These are phyloP conservation scores for Porites divaricata DNA, from an alignment of 92 coral and sea anemone genomes.

Conservation along the genomic window DNA sequence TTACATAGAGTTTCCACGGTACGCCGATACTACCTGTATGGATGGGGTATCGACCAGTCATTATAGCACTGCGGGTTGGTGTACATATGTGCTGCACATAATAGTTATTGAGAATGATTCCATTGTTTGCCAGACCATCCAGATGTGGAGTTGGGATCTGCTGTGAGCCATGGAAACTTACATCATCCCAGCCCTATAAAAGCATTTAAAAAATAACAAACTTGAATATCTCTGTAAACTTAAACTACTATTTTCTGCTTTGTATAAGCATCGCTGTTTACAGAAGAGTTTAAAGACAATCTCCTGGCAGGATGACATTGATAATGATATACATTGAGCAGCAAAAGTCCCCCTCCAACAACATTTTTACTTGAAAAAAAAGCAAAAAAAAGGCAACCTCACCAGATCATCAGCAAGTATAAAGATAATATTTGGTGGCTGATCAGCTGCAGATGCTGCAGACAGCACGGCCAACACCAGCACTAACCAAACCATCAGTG, in stretches of 20 bases:
- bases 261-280: too few species aligned
- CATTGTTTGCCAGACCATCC: slow-evolving; percentile 75
- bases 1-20: neutral
- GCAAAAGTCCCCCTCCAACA: too few species aligned
- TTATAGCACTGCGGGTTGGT: slow-evolving; percentile 79
- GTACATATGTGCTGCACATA: slow-evolving; percentile 84
- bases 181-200: slow-evolving; percentile 76
- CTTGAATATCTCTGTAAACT: neutral
- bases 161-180: slow-evolving; percentile 85
- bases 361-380: too few species aligned
- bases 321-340: too few species aligned
- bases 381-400: slow-evolving; percentile 5
- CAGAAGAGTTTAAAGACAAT: too few species aligned
- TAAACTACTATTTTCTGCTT: neutral
- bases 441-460: slow-evolving; percentile 7
- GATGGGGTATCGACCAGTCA: slow-evolving; percentile 88
- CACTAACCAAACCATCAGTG: neutral
- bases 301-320: too few species aligned
- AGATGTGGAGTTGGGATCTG: slow-evolving; percentile 85
- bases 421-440: slow-evolving; percentile 69
- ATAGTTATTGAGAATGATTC: slow-evolving; percentile 84
- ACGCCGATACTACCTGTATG: slow-evolving; percentile 67
- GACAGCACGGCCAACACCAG: neutral
- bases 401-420: slow-evolving; percentile 87
- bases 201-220: neutral